A percentile compares a stretch with the other conserved stretches of the same genome.
phyloP scores from a whole-genome alignment of 2,888 invertebrate genomes.

The Euplagia quadripunctaria region DNA sequence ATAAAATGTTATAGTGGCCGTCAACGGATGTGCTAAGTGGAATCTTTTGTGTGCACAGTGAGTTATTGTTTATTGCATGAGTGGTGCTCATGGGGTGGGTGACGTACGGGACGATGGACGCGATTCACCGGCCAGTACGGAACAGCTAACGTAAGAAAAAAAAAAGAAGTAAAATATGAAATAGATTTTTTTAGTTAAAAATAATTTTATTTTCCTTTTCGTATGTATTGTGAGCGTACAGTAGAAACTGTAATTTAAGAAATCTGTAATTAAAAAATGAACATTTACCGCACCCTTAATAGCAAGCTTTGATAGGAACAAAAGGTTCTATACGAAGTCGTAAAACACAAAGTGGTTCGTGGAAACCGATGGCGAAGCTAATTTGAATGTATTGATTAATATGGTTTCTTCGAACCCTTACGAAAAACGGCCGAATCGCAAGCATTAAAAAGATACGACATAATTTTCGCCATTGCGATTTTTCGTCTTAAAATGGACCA shows the following conservation, averaged over 20 bases:
- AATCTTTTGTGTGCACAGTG: slow-evolving; percentile 72
- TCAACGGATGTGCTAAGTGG: slow-evolving; percentile 55
- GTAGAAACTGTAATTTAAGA: slow-evolving; percentile 16
- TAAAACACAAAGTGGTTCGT: slow-evolving; percentile 1
- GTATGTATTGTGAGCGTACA: not conserved
- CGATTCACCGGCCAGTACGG: slow-evolving; percentile 83
- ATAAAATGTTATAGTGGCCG: slow-evolving; percentile 79
- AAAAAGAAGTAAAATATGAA: slow-evolving; percentile 19
- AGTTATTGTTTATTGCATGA: slow-evolving; percentile 80
- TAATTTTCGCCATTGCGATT: not conserved
- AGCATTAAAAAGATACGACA: not conserved
- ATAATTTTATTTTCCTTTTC: not conserved
- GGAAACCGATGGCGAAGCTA: not conserved
- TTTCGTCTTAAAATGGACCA: not conserved
- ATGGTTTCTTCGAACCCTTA: not conserved
- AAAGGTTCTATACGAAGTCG: slow-evolving; percentile 13
- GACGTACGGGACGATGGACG: slow-evolving; percentile 78
- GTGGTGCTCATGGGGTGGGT: slow-evolving; percentile 77
- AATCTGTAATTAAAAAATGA: slow-evolving; percentile 20
- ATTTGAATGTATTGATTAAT: not conserved
- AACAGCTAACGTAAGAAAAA: slow-evolving; percentile 83
- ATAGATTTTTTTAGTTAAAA: not conserved
- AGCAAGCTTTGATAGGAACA: slow-evolving; percentile 32
- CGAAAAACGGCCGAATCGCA: not conserved
- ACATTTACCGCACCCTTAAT: slow-evolving; percentile 45